These are phyloP conservation scores for Aurelia coerulea DNA, from an alignment of 30 jellyfish, hydroid and myxozoan species.

Conservation along the genomic window DNA sequence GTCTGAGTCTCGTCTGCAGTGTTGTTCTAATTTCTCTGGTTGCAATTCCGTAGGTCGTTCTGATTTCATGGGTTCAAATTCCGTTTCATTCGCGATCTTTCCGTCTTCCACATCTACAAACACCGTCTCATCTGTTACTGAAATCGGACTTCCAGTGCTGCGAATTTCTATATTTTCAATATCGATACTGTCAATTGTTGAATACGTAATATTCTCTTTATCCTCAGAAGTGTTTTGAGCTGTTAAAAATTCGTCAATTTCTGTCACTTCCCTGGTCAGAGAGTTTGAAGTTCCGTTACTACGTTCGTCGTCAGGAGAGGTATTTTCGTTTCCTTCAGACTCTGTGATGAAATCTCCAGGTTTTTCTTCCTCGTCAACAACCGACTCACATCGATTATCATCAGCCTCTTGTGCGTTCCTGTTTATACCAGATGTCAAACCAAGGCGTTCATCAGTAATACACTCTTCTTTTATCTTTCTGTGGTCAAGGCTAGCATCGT, in stretches of 20 bases:
- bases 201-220: not conserved
- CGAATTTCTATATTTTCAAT: constrained; percentile 9
- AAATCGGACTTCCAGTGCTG: constrained; percentile 5
- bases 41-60: not conserved
- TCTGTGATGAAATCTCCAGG: not conserved
- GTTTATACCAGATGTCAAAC: constrained; percentile 61
- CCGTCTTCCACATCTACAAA: not conserved
- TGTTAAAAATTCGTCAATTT: not conserved
- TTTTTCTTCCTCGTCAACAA: constrained; percentile 1
- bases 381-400: not conserved
- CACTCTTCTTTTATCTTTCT: constrained; percentile 39
- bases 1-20: not conserved
- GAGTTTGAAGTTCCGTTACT: not conserved
- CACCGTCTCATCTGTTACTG: not conserved
- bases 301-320: not conserved
- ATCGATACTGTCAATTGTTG: constrained; percentile 41
- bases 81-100: not conserved
- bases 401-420: constrained; percentile 21
- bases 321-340: not conserved
- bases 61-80: not conserved
- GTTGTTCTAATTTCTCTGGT: not conserved
- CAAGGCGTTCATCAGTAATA: constrained; percentile 32
- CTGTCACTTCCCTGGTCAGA: not conserved
- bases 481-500: constrained; percentile 43
- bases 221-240: not conserved